Evolutionary conservation across 2,113 vertebrate species (phyloP).

Genomic region (Trichomycterus rosablanca): DNA sequence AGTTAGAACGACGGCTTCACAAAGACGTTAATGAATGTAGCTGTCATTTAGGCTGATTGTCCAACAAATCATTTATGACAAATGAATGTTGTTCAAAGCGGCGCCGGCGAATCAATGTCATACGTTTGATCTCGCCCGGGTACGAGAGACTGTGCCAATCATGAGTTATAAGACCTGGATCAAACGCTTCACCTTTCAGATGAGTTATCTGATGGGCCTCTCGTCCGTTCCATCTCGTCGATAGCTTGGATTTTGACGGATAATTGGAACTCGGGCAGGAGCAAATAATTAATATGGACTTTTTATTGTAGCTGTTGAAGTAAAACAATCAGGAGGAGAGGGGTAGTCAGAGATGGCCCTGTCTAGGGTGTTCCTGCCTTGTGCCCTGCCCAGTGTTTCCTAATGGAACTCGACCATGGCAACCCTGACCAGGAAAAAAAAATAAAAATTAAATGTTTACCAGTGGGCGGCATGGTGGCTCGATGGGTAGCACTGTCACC

Average conservation of each 20-base stretch:
- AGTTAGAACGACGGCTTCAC: constrained; percentile 31
- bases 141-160: background rate
- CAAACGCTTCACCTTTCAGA: background rate
- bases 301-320: too few species aligned
- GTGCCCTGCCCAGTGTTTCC: too few species aligned
- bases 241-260: background rate
- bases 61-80: constrained; percentile 42
- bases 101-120: constrained; percentile 25
- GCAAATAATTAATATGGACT: too few species aligned
- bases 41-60: constrained; percentile 33
- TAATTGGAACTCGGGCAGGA: background rate
- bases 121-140: background rate
- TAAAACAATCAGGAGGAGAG: too few species aligned
- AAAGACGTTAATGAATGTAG: constrained; percentile 34
- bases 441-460: too few species aligned
- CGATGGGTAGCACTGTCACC: too few species aligned
- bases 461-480: too few species aligned
- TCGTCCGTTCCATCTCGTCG: background rate
- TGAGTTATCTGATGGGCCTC: background rate
- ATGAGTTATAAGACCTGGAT: background rate
- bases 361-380: too few species aligned
- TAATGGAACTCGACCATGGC: too few species aligned
- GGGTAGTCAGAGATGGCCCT: too few species aligned
- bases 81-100: constrained; percentile 37
- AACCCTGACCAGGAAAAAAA: too few species aligned